phyloP scores from a whole-genome alignment of 2,797 vertebrate genomes.

The Sebastiscus albofasciatus region DNA sequence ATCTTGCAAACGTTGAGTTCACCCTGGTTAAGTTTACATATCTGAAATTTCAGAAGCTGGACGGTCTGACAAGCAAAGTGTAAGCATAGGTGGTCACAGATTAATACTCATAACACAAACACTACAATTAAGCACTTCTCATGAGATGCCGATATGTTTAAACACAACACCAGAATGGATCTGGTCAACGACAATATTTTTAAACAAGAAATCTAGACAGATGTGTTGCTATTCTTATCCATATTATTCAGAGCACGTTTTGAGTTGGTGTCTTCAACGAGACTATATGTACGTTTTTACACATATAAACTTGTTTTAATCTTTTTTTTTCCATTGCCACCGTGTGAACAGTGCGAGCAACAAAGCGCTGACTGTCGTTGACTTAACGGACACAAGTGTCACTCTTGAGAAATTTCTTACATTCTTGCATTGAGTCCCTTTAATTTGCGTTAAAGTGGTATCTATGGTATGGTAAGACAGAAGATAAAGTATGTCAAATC shows the following conservation, averaged over 20 bases:
- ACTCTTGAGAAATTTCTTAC: too few species aligned
- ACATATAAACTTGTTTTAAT: too few species aligned
- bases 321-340: too few species aligned
- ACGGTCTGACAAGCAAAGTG: neutral
- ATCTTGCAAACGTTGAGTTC: neutral
- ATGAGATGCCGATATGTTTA: neutral
- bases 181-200: neutral
- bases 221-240: neutral
- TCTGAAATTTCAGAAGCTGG: neutral
- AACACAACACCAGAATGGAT: neutral
- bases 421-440: neutral
- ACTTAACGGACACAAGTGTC: too few species aligned
- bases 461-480: too few species aligned
- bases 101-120: conserved; percentile 4
- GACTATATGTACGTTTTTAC: too few species aligned
- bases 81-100: neutral
- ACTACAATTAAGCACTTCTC: neutral
- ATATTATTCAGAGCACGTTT: neutral
- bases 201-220: neutral
- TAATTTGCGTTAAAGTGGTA: neutral
- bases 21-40: conserved; percentile 21
- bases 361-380: too few species aligned
- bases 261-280: neutral
- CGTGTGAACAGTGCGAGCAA: too few species aligned
- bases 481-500: neutral